phyloP scores from a whole-genome alignment of 2,797 vertebrate genomes.

The Anomalospiza imberbis region DNA sequence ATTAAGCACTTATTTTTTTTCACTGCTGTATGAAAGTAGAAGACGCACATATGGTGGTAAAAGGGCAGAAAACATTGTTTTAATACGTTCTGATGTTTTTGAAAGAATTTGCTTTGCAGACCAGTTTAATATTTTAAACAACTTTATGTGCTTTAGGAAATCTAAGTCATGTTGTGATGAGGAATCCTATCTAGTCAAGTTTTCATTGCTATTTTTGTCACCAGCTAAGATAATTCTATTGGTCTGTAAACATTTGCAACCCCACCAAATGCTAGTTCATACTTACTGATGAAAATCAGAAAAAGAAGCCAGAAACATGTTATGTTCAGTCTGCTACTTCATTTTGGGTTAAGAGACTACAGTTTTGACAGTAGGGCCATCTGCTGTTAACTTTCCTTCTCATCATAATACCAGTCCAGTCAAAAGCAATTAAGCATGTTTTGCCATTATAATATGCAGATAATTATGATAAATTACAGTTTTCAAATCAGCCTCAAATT shows the following conservation, averaged over 20 bases:
- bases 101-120: neutral
- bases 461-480: conserved; percentile 82
- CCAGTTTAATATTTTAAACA: conserved; percentile 14
- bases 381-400: conserved; percentile 76
- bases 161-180: conserved; percentile 2
- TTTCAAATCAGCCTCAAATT: conserved; percentile 75
- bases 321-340: conserved; percentile 66
- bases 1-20: conserved; percentile 5
- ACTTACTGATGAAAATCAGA: conserved; percentile 43
- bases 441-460: conserved; percentile 77
- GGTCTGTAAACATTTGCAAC: conserved; percentile 64
- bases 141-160: neutral
- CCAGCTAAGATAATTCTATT: conserved; percentile 46
- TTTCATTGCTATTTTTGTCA: conserved; percentile 55
- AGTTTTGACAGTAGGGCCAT: conserved; percentile 76
- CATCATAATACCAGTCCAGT: conserved; percentile 74
- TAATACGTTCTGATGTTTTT: neutral
- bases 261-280: conserved; percentile 69
- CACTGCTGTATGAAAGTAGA: neutral
- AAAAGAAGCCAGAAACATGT: conserved; percentile 50
- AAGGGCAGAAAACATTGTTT: neutral
- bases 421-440: conserved; percentile 80
- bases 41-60: neutral
- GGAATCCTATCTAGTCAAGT: conserved; percentile 38
- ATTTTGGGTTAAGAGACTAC: conserved; percentile 62